Base-by-base conservation (phyloP, 2,888 invertebrate genomes). In the Philaethria dido region DNA sequence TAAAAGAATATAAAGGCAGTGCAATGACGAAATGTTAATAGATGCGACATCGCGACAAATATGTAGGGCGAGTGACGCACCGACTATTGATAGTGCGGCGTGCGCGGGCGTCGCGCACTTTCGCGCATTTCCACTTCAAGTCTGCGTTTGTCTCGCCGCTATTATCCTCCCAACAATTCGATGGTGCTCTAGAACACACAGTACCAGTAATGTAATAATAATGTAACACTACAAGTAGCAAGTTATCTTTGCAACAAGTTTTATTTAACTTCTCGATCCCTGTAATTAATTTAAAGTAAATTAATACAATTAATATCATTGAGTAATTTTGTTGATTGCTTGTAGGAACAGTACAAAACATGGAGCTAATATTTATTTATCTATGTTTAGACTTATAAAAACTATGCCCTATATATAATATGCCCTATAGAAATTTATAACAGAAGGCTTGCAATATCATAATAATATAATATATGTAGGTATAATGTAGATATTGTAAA, bases 1-100 rank as follows among this genome's bases (percentile, higher is more conserved):
- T n/a, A 44, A 52, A 52, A 59, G n/a, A 18, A 39, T 33, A 33
- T 42, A 42, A 84, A 88, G 45, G 39, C 59, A 22, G 18, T 52
- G 36, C 66, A 60, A 69, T 60, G 64, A 64, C 69, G 66, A 66
- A 70, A 69, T 54, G 48, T 57, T 60, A 87, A 87, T 82, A 77
- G 79, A 78, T 83, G 77, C 72, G 71, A 69, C 81, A 81, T 75
- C 78, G 81, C 80, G 79, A 79, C 82, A 79, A 80, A 78, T 84
- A 88, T 87, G 85, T 88, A 83, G 89, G 86, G 79, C 88, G 83
- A 80, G 78, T 84, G 86, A 84, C 87, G 84, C 80, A 82, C 73
- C 78, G 82, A 79, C 87, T 88, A 87, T 87, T 84, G 87, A 88
- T 87, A 88, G 87, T 87, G 82, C 74, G 72, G 70, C 73, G 69